Percentiles rank a stretch among this genome's conserved stretches.
phyloP scores from a whole-genome alignment of 37 sponge, comb jelly and placozoan species.

The Halisarca cf. caerulea region DNA sequence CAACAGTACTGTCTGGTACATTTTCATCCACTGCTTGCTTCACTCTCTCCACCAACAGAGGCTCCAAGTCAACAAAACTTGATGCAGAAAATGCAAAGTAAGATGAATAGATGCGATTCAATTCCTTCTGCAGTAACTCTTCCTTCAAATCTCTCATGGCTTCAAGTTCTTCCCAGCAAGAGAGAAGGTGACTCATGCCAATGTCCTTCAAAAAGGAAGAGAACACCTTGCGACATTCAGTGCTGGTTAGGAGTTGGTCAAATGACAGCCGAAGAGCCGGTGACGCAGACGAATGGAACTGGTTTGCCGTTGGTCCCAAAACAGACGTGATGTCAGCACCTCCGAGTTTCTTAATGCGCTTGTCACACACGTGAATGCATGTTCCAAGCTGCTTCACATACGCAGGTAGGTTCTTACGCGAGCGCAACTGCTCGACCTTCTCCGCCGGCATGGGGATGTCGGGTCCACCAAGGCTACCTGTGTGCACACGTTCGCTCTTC shows the following conservation, averaged over 20 bases:
- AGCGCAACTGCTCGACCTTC: slow-evolving; percentile 68
- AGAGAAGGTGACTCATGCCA: slow-evolving; percentile 36
- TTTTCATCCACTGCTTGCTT: slow-evolving; percentile 1
- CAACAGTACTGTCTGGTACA: background rate
- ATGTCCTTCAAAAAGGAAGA: slow-evolving; percentile 29
- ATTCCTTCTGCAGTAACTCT: background rate
- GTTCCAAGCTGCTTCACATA: slow-evolving; percentile 77
- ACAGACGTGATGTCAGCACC: slow-evolving; percentile 48
- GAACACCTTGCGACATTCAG: slow-evolving; percentile 9
- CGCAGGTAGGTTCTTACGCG: slow-evolving; percentile 57
- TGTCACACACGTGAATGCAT: slow-evolving; percentile 61
- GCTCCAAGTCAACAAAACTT: slow-evolving; percentile 25
- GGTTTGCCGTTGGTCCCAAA: background rate
- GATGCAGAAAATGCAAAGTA: slow-evolving; percentile 8
- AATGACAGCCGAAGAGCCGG: slow-evolving; percentile 45
- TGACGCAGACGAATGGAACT: background rate
- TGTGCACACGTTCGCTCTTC: slow-evolving; percentile 48
- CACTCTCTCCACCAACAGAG: slow-evolving; percentile 1
- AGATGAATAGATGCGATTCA: slow-evolving; percentile 25
- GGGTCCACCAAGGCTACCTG: slow-evolving; percentile 37
- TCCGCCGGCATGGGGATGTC: slow-evolving; percentile 77
- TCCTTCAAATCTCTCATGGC: background rate
- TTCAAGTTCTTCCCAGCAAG: slow-evolving; percentile 37
- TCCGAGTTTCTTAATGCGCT: slow-evolving; percentile 61
- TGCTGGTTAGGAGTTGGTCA: slow-evolving; percentile 54